Evolutionary conservation across 1,140 invertebrate species (phyloP).

Genomic region (Drosophila athabasca): DNA sequence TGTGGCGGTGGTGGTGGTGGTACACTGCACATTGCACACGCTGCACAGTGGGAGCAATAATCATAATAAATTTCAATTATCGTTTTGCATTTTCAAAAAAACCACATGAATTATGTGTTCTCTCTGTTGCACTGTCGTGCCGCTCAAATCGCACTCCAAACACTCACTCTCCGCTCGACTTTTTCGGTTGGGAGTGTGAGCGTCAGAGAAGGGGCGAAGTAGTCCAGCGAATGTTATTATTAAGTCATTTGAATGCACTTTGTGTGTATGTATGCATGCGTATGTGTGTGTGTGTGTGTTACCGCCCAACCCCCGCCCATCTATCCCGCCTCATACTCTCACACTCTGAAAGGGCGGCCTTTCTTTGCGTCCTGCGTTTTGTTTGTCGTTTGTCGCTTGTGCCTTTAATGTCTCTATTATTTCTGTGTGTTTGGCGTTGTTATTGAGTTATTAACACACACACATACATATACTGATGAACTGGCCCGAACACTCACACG

Average conservation of each 20-base stretch:
- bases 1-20: conserved; percentile 12
- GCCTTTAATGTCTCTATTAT: conserved; percentile 79
- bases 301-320: too few species aligned
- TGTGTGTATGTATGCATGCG: conserved; percentile 29
- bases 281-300: background rate
- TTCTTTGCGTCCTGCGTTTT: conserved; percentile 25
- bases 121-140: background rate
- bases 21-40: conserved; percentile 49
- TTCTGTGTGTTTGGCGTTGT: conserved; percentile 75
- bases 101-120: conserved; percentile 62
- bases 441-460: conserved; percentile 77
- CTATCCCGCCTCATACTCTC: too few species aligned
- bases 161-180: background rate
- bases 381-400: conserved; percentile 50
- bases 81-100: conserved; percentile 57
- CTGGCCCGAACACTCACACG: conserved; percentile 8
- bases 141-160: background rate
- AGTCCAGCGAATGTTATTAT: conserved; percentile 63
- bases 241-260: conserved; percentile 82
- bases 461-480: conserved; percentile 27
- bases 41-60: conserved; percentile 66
- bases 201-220: background rate
- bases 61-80: conserved; percentile 84
- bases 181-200: background rate
- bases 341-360: background rate